Base-by-base conservation (phyloP, 1,140 invertebrate genomes). In the Drosophila lini region DNA sequence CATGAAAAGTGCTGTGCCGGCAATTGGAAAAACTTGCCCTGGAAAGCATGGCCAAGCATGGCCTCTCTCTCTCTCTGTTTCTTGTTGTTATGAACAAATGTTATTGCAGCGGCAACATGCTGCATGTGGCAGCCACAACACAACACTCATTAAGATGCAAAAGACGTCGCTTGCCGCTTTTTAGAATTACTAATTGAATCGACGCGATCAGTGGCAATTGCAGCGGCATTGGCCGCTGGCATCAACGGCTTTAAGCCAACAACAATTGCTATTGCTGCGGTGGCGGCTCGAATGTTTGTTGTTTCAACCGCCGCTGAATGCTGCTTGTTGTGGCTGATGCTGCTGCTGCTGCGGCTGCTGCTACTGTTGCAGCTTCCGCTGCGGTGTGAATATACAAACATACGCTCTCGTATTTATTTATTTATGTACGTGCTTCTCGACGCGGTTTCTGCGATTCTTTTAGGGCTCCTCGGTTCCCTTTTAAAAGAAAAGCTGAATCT, bases 111-210 rank as follows among this genome's bases (percentile, higher is more conserved):
- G 70, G 55, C 41, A 70, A 57, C 74, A 80, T 42, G 64, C 62
- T 50, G 64, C 63, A 69, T 67, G 61, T 40, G 34, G 38, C 47
- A 38, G 68, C 32, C 53, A 22, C 56, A 71, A 50, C 44, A 45
- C 15, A 40, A 6, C 65, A 48, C 69, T 90, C 77, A 89, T 91
- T 88, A 83, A 78, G 81, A 91, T 91, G 89, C 90, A 86, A 81
- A 83, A 89, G 74, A 78, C 90, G 80, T 90, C 69, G 81, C 76
- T 81, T 85, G 80, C 78, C 82, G 84, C 81, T 86, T 86, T 91
- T 91, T 81, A 91, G 90, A 91, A 91, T 91, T 83, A 91, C 90
- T 91, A 91, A 91, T 91, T 91, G 90, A 91, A 91, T 86, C 89
- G 90, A 91, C 90, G 90, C 89, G 84, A 85, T 89, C 78, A 76